Evolutionary conservation across 1,140 invertebrate genomes (phyloP).

Genomic region (Latrodectus geometricus): DNA sequence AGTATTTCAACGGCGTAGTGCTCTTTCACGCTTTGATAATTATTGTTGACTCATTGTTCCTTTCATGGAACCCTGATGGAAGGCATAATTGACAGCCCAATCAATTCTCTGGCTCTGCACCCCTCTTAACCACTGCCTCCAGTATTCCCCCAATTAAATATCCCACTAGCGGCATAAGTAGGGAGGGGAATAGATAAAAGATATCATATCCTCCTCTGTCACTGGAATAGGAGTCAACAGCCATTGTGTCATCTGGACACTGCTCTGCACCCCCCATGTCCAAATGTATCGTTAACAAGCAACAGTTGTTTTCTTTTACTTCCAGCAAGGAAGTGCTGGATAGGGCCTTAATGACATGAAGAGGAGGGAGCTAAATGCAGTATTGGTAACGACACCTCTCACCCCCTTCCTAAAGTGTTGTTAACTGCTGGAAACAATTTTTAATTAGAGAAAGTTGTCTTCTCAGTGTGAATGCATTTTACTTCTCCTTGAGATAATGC

Average conservation of each 20-base stretch:
- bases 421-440: slow-evolving; percentile 22
- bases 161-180: slow-evolving; percentile 10
- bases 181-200: slow-evolving; percentile 12
- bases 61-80: slow-evolving; percentile 20
- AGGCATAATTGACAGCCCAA: slow-evolving; percentile 39
- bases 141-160: slow-evolving; percentile 33
- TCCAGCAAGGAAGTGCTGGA: slow-evolving; percentile 12
- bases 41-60: slow-evolving; percentile 45
- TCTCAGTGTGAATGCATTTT: slow-evolving; percentile 7
- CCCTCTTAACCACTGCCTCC: neutral
- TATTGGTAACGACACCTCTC: neutral
- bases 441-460: slow-evolving; percentile 25
- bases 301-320: slow-evolving; percentile 12
- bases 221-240: slow-evolving; percentile 18
- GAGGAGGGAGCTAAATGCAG: neutral
- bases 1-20: neutral
- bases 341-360: neutral
- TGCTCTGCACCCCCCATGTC: neutral
- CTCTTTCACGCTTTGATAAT: slow-evolving; percentile 38
- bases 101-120: slow-evolving; percentile 8
- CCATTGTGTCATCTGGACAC: slow-evolving; percentile 7
- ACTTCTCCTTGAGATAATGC: neutral
- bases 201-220: slow-evolving; percentile 40
- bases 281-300: slow-evolving; percentile 29
- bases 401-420: slow-evolving; percentile 1